Percentiles rank a stretch among this genome's conserved stretches.
These are phyloP conservation scores for Nebria brevicollis DNA, from an alignment of 2,888 invertebrate genomes.

Conservation along the genomic window DNA sequence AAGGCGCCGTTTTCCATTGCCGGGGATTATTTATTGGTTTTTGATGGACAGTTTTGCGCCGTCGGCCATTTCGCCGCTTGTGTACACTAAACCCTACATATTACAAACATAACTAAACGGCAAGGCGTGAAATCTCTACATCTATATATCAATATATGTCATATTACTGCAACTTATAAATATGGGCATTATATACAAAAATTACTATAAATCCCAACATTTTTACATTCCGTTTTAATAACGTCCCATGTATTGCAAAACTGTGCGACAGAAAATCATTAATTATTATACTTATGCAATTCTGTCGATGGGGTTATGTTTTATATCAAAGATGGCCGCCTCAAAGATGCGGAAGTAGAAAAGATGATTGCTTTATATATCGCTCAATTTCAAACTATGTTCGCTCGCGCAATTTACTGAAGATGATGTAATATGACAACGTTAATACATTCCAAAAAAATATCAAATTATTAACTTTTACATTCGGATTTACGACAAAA, in stretches of 20 bases:
- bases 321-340: neutral
- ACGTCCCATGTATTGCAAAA: neutral
- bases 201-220: no score
- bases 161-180: no score
- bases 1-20: neutral
- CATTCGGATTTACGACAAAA: no score
- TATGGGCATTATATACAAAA: no score
- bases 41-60: neutral
- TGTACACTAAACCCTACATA: neutral
- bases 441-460: neutral
- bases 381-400: neutral
- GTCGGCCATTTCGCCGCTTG: neutral
- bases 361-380: conserved; percentile 1
- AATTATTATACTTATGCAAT: neutral
- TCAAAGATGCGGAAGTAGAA: neutral
- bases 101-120: neutral
- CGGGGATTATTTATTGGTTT: neutral
- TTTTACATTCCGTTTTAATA: neutral
- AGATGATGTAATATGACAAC: neutral
- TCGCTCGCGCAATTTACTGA: neutral
- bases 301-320: neutral
- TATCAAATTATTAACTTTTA: no score
- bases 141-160: neutral
- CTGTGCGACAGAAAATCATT: neutral
- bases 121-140: neutral